phyloP scores from a whole-genome alignment of 1,140 invertebrate species.

The Globodera rostochiensis region DNA sequence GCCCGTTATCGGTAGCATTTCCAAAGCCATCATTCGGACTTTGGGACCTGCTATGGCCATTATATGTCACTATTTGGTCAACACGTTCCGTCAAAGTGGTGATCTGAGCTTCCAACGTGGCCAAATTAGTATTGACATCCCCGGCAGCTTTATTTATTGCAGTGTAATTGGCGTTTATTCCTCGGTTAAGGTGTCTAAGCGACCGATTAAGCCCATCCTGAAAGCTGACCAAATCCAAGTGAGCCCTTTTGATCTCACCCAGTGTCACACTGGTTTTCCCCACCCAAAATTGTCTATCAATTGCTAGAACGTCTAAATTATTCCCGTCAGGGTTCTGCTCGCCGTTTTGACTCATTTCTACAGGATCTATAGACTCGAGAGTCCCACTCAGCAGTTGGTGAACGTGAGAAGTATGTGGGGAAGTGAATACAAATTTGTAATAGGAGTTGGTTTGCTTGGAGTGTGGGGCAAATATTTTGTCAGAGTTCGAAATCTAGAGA shows the following conservation, averaged over 20 bases:
- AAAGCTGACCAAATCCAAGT: neutral
- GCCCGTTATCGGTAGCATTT: neutral
- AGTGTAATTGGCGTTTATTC: neutral
- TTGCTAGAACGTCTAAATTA: neutral
- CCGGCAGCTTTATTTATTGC: neutral
- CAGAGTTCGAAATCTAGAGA: too few relatives aligned
- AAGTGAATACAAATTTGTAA: too few relatives aligned
- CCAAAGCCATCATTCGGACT: neutral
- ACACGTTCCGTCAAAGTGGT: neutral
- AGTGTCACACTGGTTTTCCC: neutral
- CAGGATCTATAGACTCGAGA: too few relatives aligned
- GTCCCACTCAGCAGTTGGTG: too few relatives aligned
- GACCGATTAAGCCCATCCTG: neutral
- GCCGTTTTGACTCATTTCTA: too few relatives aligned
- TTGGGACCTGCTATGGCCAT: neutral
- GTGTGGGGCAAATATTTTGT: too few relatives aligned
- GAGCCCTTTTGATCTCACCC: neutral
- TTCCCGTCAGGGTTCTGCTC: too few relatives aligned
- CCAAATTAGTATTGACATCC: neutral
- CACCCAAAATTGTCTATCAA: slow-evolving; percentile 7
- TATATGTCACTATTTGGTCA: too few relatives aligned
- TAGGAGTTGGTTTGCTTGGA: too few relatives aligned
- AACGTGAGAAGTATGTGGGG: too few relatives aligned
- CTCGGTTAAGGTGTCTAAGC: neutral
- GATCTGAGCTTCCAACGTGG: neutral